Evolutionary conservation across 53 echinoderm and acorn worm species (phyloP).

Genomic region (Patiria pectinifera): DNA sequence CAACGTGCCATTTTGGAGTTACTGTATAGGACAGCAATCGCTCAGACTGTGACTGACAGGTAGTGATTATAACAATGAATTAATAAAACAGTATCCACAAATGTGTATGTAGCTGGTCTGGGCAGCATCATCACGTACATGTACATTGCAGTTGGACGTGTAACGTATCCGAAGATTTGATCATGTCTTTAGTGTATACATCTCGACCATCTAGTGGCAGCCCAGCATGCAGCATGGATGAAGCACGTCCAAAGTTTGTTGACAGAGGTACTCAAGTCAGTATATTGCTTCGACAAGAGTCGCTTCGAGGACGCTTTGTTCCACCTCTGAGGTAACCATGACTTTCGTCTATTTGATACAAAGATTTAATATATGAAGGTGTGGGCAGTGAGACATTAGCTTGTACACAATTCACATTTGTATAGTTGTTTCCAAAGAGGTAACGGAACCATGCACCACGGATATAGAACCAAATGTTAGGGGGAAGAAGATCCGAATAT

Average conservation of each 20-base stretch:
- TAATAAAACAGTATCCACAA: background rate
- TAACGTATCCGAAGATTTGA: background rate
- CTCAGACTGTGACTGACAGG: background rate
- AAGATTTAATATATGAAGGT: too few relatives aligned
- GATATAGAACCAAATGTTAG: too few relatives aligned
- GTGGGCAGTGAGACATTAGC: too few relatives aligned
- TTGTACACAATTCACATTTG: too few relatives aligned
- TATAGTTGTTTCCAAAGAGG: too few relatives aligned
- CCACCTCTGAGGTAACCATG: conserved; percentile 55
- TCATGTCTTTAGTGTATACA: conserved; percentile 14
- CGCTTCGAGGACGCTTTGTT: conserved; percentile 57
- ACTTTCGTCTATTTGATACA: too few relatives aligned
- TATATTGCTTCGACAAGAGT: conserved; percentile 61
- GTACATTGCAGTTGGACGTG: background rate
- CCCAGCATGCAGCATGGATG: conserved; percentile 26
- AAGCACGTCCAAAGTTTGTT: conserved; percentile 16
- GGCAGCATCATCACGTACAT: background rate
- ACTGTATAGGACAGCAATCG: background rate
- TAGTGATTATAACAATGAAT: background rate
- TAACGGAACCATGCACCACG: too few relatives aligned
- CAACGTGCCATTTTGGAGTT: background rate
- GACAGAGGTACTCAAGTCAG: conserved; percentile 60
- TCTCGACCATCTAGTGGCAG: background rate
- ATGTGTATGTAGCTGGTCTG: background rate
- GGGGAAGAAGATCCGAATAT: too few relatives aligned